phyloP scores from a whole-genome alignment of 2,113 vertebrate species.

The Otus sunia region DNA sequence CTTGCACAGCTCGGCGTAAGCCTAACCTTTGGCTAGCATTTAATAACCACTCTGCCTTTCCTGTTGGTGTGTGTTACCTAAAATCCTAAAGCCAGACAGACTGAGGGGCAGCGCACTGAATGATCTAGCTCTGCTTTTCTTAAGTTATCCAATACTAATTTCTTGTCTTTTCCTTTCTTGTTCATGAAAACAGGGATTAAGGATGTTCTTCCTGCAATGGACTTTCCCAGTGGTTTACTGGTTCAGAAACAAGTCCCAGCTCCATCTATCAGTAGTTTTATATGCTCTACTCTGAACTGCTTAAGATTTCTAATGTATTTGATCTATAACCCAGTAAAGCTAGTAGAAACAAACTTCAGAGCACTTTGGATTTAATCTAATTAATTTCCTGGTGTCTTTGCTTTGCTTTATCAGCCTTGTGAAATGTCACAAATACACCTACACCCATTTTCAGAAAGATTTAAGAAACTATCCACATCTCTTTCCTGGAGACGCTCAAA shows the following conservation, averaged over 20 bases:
- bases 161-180: neutral
- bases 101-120: neutral
- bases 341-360: neutral
- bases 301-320: neutral
- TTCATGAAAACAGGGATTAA: neutral
- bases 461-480: neutral
- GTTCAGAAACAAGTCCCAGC: neutral
- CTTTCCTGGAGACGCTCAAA: neutral
- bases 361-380: neutral
- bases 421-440: slow-evolving; percentile 18
- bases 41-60: neutral
- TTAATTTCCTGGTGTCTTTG: neutral
- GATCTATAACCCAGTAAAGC: neutral
- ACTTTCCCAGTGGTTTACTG: neutral
- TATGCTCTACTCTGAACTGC: neutral
- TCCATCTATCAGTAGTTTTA: neutral
- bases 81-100: neutral
- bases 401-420: neutral
- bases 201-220: neutral
- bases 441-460: neutral
- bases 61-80: neutral
- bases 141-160: neutral
- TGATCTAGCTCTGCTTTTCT: neutral
- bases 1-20: neutral
- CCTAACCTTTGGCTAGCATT: neutral